Evolutionary conservation across 2,113 vertebrate genomes (phyloP), one percentile per base, ranked within the genome.

Genomic region (Lepidiolamprologus cunningtoni): DNA sequence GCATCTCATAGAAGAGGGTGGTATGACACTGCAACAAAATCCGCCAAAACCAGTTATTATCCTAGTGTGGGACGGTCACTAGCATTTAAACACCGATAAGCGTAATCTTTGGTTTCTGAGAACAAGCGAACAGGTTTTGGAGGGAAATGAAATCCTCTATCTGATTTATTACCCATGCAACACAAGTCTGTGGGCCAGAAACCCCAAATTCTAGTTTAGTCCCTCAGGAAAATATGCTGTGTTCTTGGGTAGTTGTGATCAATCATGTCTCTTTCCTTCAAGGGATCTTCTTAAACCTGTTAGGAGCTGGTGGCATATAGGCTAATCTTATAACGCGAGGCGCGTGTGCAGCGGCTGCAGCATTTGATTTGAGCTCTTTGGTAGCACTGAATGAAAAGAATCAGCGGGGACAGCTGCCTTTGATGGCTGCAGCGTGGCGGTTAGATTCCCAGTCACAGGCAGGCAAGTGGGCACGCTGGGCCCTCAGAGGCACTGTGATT

Each of bases 401-500:
- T 63, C 84, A 28, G 73, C 31, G 23, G 80, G 54, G 54, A 19
- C 31, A 80, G 50, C 37, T 28, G 52, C 19, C 71, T 81, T 79
- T 85, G 78, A 92, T 87, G 84, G 76, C 78, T 50, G 52, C 26
- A 3, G 14, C 54, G 37, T 45, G 85, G 83, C 7, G 9, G 33
- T 71, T 58, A 61, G 89, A 81, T 80, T 85, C 71, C 73, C 63
- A 42, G 42, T 90, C 83, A 53, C 78, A 45, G 76, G 80, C 71
- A 13, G 84, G 21, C 80, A 31, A 78, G 82, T 55, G 13, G 90
- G 23, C 52, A 68, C 28, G 6, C 9, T 33, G 47, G 79, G 86
- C 76, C 90, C 83, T 94, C 82, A 13, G 89, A 83, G 92, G 87
- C 78, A 1, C 40, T 6, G 81, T 78, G 87, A 95, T 94, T 92